Base-by-base conservation (phyloP, 2,797 vertebrate species). In the Sciurus carolinensis region DNA sequence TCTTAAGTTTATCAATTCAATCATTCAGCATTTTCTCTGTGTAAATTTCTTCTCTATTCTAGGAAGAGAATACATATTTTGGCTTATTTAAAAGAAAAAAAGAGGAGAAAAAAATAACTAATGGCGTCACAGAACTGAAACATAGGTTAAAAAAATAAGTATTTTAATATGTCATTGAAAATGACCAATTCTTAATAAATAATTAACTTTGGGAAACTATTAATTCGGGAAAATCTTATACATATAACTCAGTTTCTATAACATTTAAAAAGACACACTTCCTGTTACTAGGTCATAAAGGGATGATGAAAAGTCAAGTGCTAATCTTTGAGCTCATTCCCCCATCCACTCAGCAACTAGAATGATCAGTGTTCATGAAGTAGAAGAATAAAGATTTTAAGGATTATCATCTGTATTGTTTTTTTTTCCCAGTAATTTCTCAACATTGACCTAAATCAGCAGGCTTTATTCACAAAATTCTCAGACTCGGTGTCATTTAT, bases 361-460 rank as follows among this genome's bases (percentile, higher is more conserved):
- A 17, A 85, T 64, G 47, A 94, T 90, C 72, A 72, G 50, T 77
- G 42, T 77, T 85, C 28, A 81, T 36, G 36, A 6, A 80, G 18
- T 42, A 52, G 18, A 88, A 95, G 91, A 97, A 95, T 81, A 92
- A 72, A 87, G 30, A 81, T 62, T 91, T 95, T 91, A 91, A 96
- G 87, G 86, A 94, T 95, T 97, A 82, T 95, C 79, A 91, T 93
- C 30, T 94, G 81, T 88, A 94, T 87, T 91, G 80, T 82, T 82
- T 81, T 93, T 83, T 94, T 87, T 30, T 22, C 7, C 7, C 39
- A 86, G 72, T 82, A 91, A 88, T 90, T 96, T 95, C 76, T 94
- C 62, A 95, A 52, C 94, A 95, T 93, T 95, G 92, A 97, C 94
- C 92, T 96, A 96, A 96, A 97, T 97, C 97, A 98, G 88, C 90